A percentile compares a stretch with the other conserved stretches of the same genome.
Evolutionary conservation across 2,797 vertebrate species (phyloP).

Genomic region (Poeciliopsis gracilis): DNA sequence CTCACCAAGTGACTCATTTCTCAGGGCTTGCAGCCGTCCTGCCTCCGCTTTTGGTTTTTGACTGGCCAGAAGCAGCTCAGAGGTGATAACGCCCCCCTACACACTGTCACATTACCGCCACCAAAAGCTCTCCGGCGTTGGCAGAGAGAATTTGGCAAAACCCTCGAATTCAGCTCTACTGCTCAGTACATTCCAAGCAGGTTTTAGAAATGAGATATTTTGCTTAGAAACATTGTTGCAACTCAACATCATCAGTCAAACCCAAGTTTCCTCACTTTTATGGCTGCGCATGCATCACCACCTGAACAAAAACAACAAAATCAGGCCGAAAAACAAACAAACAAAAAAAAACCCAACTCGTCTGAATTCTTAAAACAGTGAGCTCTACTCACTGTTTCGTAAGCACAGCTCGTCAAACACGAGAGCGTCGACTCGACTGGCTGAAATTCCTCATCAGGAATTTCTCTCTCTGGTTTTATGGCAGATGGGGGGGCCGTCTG

Average conservation of each 20-base stretch:
- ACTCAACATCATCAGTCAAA: background rate
- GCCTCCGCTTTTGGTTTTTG: background rate
- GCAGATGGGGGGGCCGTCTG: slow-evolving; percentile 33
- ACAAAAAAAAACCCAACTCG: background rate
- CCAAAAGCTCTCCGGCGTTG: background rate
- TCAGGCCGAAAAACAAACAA: background rate
- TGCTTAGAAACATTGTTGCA: background rate
- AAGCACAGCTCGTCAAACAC: slow-evolving; percentile 3
- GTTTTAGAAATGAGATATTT: background rate
- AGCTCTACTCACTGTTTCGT: background rate
- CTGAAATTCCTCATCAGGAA: slow-evolving; percentile 5
- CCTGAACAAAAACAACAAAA: background rate
- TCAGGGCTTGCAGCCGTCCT: background rate
- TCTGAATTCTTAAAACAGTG: background rate
- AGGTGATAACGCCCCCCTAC: background rate
- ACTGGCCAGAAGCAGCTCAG: background rate
- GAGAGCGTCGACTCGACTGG: slow-evolving; percentile 10
- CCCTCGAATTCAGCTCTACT: background rate
- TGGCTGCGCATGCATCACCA: background rate
- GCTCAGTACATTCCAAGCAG: background rate
- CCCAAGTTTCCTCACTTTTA: background rate
- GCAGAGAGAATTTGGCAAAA: background rate
- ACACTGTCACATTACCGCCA: background rate
- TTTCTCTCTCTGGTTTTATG: slow-evolving; percentile 15
- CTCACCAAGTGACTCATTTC: background rate